Evolutionary conservation across 2,888 invertebrate genomes (phyloP), one percentile per base, ranked within the genome.

Genomic region (Liodrosophila aerea): DNA sequence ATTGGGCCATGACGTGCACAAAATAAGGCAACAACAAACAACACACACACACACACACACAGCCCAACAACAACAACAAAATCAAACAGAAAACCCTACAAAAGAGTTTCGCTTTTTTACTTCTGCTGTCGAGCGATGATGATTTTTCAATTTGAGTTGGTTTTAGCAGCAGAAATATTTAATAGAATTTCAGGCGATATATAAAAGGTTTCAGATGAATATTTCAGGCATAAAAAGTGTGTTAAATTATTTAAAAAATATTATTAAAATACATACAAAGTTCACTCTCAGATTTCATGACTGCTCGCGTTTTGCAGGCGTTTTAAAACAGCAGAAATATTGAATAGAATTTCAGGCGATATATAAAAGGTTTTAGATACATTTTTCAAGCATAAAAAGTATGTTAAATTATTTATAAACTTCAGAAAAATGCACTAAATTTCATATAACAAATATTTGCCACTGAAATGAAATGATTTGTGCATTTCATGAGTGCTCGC

Each of bases 1-100:
- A 72, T 74, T 74, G 61, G 74, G 64, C 64, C 76, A 76, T 80
- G 82, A 82, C 82, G 76, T 49, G 73, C 67, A 70, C 56, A 74
- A 76, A 64, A 52, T 8, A 36, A n/a, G 45, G 44, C 22, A 52
- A 36, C 11, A 40, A 27, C 33, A 46, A 34, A n/a, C 11, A 54
- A 43, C 5, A 50, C 18, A 16, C 43, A 30, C 12, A 34, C n/a
- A n/a, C n/a, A 52, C 29, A 45, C 64, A 70, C 58, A 50, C 1
- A 15, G 8, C n/a, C 13, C n/a, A 45, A 30, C 12, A 22, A 43
- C 34, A 47, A 30, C 18, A 43, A 39, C 18, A 39, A 40, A 39
- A 31, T n/a, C 7, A 8, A 33, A 43, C 33, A 37, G 5, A 16
- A 15, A 39, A 16, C 16, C n/a, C n/a, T 30, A 30, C 7, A 30